A percentile compares a stretch with the other conserved stretches of the same genome.
phyloP scores from a whole-genome alignment of 2,113 vertebrate species.

The Centropus unirufus region DNA sequence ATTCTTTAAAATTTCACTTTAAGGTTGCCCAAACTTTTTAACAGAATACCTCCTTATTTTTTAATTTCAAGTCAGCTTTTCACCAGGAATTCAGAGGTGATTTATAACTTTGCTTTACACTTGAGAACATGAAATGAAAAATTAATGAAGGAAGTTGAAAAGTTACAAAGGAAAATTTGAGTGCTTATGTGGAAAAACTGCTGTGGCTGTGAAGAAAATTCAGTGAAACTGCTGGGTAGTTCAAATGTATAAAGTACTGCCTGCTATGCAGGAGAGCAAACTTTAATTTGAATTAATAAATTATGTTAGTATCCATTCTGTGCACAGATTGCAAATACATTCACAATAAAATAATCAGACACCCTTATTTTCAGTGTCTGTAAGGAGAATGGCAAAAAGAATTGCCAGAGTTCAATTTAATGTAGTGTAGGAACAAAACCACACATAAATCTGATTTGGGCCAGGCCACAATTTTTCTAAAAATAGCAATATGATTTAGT shows the following conservation, averaged over 20 bases:
- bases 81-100: neutral
- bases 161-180: neutral
- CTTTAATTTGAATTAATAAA: neutral
- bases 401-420: neutral
- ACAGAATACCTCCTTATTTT: neutral
- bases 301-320: neutral
- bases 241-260: neutral
- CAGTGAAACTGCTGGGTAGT: neutral
- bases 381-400: neutral
- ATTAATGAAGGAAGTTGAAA: neutral
- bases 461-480: neutral
- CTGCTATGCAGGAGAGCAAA: neutral
- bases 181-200: neutral
- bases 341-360: neutral
- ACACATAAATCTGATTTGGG: neutral
- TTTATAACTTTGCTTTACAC: neutral
- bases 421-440: neutral
- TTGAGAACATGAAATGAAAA: neutral
- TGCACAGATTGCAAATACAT: neutral
- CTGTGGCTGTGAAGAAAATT: neutral
- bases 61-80: neutral
- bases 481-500: neutral
- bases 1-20: neutral
- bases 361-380: neutral
- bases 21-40: neutral